A percentile compares a stretch with the other conserved stretches of the same genome.
Conservation (phyloP, 2,113 vertebrate species). For the Canis aureus region DNA sequence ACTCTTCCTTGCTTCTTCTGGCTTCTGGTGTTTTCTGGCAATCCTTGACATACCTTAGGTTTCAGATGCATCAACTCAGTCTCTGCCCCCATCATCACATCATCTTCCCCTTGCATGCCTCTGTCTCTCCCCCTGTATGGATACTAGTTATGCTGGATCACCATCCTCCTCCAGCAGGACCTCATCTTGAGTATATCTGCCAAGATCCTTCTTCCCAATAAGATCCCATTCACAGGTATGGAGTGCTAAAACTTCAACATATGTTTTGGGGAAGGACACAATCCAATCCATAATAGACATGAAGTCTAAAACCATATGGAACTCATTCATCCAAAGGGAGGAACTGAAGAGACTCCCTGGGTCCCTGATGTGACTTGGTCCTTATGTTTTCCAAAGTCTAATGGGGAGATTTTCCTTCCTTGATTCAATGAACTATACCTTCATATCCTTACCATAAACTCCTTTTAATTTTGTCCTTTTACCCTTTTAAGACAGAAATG, state of each 20-base stretch:
- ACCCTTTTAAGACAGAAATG: background rate
- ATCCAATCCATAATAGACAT: background rate
- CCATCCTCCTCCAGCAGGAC: background rate
- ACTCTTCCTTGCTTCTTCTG: background rate
- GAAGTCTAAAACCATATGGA: background rate
- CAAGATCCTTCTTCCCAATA: background rate
- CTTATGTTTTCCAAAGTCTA: background rate
- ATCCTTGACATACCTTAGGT: background rate
- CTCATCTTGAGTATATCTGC: background rate
- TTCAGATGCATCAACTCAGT: background rate
- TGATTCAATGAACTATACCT: background rate
- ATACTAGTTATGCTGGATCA: background rate
- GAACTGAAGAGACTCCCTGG: background rate
- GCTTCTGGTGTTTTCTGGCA: background rate
- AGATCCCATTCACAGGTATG: background rate
- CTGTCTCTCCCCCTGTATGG: background rate
- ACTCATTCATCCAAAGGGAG: background rate
- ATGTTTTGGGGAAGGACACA: background rate
- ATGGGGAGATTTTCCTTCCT: background rate
- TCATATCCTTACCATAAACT: background rate
- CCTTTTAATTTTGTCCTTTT: background rate
- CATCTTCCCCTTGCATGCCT: background rate
- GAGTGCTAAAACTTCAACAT: background rate
- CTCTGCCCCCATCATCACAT: background rate
- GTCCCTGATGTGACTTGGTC: background rate